Evolutionary conservation across 1,140 invertebrate species (phyloP).

Genomic region (Hyles euphorbiae): DNA sequence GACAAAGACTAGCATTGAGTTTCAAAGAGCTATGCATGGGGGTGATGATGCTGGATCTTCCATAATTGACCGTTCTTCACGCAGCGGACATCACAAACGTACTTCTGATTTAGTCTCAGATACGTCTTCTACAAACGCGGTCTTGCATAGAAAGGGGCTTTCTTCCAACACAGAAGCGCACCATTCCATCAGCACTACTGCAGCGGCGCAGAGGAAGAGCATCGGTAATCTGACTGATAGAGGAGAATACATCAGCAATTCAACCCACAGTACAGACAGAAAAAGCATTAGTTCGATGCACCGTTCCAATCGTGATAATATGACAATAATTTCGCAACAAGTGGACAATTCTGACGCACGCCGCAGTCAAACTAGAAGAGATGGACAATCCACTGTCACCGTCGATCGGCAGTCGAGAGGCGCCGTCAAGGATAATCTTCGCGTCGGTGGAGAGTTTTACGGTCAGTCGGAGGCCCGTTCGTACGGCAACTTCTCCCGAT

Average conservation of each 20-base stretch:
- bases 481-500: constrained; percentile 80
- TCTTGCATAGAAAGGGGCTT: constrained; percentile 84
- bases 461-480: constrained; percentile 77
- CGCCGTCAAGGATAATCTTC: constrained; percentile 79
- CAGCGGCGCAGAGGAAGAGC: constrained; percentile 85
- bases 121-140: constrained; percentile 83
- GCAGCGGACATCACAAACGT: constrained; percentile 77
- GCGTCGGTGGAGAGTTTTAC: constrained; percentile 82
- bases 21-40: constrained; percentile 67
- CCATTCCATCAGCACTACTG: constrained; percentile 83
- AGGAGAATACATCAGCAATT: constrained; percentile 80
- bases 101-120: constrained; percentile 84
- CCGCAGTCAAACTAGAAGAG: constrained; percentile 62
- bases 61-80: constrained; percentile 33
- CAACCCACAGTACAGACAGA: constrained; percentile 80
- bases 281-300: constrained; percentile 86
- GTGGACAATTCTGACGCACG: constrained; percentile 56
- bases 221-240: constrained; percentile 85
- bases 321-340: constrained; percentile 66
- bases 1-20: constrained; percentile 64
- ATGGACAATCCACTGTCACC: constrained; percentile 62
- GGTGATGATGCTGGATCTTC: constrained; percentile 34
- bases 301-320: constrained; percentile 75
- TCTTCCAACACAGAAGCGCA: constrained; percentile 77
- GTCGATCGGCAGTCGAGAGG: constrained; percentile 76